Base-by-base conservation (phyloP, 1,140 invertebrate genomes). In the Mactra quadrangularis region DNA sequence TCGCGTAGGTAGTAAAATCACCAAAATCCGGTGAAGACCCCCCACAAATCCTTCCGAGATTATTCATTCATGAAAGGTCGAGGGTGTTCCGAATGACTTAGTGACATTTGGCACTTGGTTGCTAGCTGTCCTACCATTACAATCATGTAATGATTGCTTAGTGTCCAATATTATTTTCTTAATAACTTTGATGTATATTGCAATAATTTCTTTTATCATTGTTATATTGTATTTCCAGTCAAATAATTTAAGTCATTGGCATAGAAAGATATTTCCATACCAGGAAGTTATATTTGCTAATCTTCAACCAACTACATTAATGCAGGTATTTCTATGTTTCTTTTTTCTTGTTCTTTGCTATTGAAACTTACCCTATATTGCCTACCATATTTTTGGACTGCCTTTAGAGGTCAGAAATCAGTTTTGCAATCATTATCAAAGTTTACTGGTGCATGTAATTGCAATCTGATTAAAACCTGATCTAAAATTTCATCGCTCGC, bases 221-320 rank as follows among this genome's bases (percentile, higher is more conserved):
- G n/a, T 55, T 7, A 22, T n/a, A 6, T 55, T 4, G 19, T n/a
- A 35, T 2, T 72, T 72, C 11, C 35, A 72, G 70, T 55, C 22
- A 55, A 38, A 55, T 33, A 47, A 57, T 3, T 72, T n/a, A 17
- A 27, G 53, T 4, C 33, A 72, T n/a, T 72, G 70, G 70, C 70
- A 72, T 45, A 1, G 19, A 15, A 19, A 72, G 27, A 47, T 72
- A 2, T n/a, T 22, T 1, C 53, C 35, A 9, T 38, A 72, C 25
- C 22, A 35, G 17, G 50, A 72, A 19, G 53, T n/a, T 72, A 41
- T 72, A 2, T 22, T 72, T 11, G 55, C 70, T 29, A n/a, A 57
- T 2, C 33, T 72, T 4, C 53, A 31, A 57, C 70, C 70, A 19
- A 72, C 70, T 19, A 55, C 27, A 17, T 3, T 72, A 31, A 47